phyloP scores from a whole-genome alignment of 2,888 invertebrate species.

The Microplitis deprimator region DNA sequence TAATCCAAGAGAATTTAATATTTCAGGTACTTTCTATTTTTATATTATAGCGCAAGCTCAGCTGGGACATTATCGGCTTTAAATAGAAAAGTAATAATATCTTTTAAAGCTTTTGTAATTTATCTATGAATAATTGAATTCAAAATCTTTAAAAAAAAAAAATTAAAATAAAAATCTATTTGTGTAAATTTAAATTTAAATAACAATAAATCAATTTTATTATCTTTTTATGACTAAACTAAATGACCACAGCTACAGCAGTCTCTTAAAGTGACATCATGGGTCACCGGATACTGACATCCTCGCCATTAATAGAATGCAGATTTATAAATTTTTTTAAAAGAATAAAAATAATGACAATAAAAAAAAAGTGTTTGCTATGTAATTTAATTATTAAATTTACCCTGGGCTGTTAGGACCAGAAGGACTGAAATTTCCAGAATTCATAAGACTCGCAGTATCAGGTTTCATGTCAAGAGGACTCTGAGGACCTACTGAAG shows the following conservation, averaged over 20 bases:
- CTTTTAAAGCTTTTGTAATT: not conserved
- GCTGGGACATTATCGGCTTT: not conserved
- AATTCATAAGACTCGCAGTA: constrained; percentile 80
- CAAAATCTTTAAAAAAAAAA: not conserved
- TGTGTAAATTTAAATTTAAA: not conserved
- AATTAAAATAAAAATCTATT: not conserved
- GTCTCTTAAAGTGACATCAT: constrained; percentile 46
- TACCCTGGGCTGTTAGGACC: constrained; percentile 77
- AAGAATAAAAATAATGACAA: too few species aligned
- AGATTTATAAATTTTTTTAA: constrained; percentile 37
- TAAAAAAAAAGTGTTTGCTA: too few species aligned
- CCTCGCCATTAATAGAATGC: constrained; percentile 55
- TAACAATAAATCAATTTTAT: constrained; percentile 7
- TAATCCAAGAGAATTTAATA: not conserved
- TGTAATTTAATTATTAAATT: constrained; percentile 45
- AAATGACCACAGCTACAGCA: constrained; percentile 51
- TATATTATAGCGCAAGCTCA: not conserved
- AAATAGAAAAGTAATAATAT: constrained; percentile 1
- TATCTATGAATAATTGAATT: not conserved
- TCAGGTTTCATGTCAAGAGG: constrained; percentile 93
- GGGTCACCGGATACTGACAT: constrained; percentile 57
- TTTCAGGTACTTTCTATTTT: not conserved
- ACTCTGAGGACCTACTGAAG: constrained; percentile 84
- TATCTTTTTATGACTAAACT: constrained; percentile 12
- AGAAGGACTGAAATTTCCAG: constrained; percentile 77